A percentile compares a stretch with the other conserved stretches of the same genome.
phyloP scores from a whole-genome alignment of 2,888 invertebrate species.

The Erebia aethiops region DNA sequence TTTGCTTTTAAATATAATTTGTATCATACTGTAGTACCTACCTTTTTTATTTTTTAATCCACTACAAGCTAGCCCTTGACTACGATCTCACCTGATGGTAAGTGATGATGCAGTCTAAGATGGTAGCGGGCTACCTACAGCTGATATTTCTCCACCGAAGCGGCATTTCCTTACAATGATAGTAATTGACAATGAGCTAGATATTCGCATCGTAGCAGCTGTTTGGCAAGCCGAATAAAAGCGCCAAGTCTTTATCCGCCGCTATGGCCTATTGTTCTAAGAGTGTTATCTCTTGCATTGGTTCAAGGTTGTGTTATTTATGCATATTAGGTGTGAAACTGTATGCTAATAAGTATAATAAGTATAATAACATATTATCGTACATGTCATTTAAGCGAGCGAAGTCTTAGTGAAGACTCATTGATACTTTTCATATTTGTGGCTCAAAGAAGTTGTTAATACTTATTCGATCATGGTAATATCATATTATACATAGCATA shows the following conservation, averaged over 20 bases:
- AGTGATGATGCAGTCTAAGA: too few relatives aligned
- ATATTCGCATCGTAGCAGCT: conserved; percentile 3
- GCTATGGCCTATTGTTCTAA: conserved; percentile 36
- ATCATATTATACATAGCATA: too few relatives aligned
- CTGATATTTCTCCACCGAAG: conserved; percentile 20
- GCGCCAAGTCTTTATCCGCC: conserved; percentile 26
- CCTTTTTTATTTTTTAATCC: too few relatives aligned
- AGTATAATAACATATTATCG: conserved; percentile 7
- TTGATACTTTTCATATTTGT: too few relatives aligned
- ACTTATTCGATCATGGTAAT: background rate
- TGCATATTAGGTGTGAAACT: conserved; percentile 35
- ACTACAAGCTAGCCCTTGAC: too few relatives aligned
- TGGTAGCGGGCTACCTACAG: too few relatives aligned
- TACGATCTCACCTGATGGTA: too few relatives aligned
- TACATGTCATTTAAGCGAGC: background rate
- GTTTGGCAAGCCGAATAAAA: conserved; percentile 33
- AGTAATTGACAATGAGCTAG: conserved; percentile 27
- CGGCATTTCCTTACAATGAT: conserved; percentile 15
- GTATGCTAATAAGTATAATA: conserved; percentile 15
- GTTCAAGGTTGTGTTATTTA: conserved; percentile 44
- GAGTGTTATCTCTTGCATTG: conserved; percentile 34
- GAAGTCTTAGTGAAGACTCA: background rate
- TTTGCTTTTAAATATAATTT: background rate
- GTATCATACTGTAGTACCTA: too few relatives aligned
- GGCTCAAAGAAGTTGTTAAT: too few relatives aligned